Base-by-base conservation (phyloP, 1,140 invertebrate species). In the Laupala kohalensis region DNA sequence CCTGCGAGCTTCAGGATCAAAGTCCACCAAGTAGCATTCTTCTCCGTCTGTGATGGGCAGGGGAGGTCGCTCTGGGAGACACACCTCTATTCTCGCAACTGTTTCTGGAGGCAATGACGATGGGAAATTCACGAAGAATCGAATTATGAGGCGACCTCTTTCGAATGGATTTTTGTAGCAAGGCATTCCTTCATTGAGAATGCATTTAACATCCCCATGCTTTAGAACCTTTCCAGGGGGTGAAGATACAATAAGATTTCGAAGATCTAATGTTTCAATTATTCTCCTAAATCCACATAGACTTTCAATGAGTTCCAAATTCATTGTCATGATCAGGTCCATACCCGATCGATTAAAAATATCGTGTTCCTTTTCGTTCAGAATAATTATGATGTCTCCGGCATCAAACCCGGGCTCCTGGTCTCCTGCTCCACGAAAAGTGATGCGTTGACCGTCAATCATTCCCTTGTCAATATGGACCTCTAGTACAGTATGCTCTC, bases 31-130 rank as follows among this genome's bases (percentile, higher is more conserved):
- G 23, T 86, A 80, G 70, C 87, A 88, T 79, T 95, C 92, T 79
- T 96, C 93, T 0, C 91, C 90, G 73, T 88, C 84, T 74, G 94
- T 92, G 0, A 96, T 88, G 62, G 92, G 90, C 13, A 88, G 81
- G 80, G 92, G 86, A 24, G 89, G 86, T 23, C 64, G 64, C 9
- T 80, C 70, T 5, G 87, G 86, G 30, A 88, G 76, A 70, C 84
- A 77, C 25, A 78, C 76, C 75, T 88, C 85, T 15, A 89, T 76
- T 67, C 81, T 73, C 15, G 76, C 26, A 28, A 86, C 74, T 66
- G 80, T 75, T 53, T 80, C 79, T 4, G 77, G 64, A 26, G 79
- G 72, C 69, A 88, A 75, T 70, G 81, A 80, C 67, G 82, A 78
- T 5, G 87, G 87, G 76, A 89, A 89, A 29, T 84, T 83, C 4